phyloP scores from a whole-genome alignment of 2,113 vertebrate species.

The Alexandromys fortis region DNA sequence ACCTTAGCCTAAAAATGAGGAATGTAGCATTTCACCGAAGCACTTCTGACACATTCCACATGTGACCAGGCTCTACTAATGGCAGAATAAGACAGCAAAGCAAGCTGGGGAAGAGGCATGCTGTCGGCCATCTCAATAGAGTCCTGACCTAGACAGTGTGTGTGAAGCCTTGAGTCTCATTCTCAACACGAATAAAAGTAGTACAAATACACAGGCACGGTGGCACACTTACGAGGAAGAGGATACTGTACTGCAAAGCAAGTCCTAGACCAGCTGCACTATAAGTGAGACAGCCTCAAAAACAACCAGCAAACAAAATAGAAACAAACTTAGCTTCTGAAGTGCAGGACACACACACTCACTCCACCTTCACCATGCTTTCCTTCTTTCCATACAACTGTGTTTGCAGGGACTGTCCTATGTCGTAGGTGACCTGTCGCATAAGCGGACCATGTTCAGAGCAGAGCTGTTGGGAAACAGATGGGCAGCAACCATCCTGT shows the following conservation, averaged over 20 bases:
- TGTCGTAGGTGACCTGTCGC: accelerated
- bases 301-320: background rate
- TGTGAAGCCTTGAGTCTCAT: background rate
- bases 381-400: background rate
- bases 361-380: background rate
- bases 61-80: too few species aligned
- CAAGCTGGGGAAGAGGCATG: background rate
- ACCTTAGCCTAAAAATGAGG: background rate
- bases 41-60: background rate
- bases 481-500: accelerated
- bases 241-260: background rate
- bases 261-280: background rate
- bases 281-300: background rate
- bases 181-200: background rate
- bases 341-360: background rate
- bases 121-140: too few species aligned
- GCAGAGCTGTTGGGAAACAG: background rate
- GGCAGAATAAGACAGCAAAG: background rate
- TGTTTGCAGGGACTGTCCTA: background rate
- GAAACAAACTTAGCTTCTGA: background rate
- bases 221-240: background rate
- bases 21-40: background rate
- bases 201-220: background rate
- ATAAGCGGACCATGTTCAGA: background rate
- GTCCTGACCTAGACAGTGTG: background rate